Conservation (phyloP, 2,113 vertebrate genomes). For the Pygoscelis adeliae region DNA sequence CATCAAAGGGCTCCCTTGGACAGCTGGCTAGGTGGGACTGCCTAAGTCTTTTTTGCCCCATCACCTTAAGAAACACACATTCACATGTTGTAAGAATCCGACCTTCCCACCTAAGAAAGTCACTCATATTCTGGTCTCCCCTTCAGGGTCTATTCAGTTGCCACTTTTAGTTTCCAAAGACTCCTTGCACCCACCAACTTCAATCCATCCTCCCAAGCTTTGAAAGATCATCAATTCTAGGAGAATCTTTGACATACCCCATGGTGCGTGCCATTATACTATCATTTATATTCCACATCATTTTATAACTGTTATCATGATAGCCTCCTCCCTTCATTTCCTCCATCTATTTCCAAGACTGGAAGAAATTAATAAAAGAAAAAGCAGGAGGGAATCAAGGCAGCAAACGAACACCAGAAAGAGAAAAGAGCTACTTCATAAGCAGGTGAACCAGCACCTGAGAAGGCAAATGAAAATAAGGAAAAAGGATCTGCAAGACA, state of each 20-base stretch:
- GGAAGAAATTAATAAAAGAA: background rate
- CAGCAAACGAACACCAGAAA: background rate
- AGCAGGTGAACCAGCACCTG: background rate
- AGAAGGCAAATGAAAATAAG: background rate
- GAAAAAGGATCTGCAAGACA: background rate
- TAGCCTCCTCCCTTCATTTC: background rate
- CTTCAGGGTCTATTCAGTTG: background rate
- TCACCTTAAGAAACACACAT: background rate
- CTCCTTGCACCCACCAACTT: background rate
- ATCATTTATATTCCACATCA: background rate
- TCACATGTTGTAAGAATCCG: background rate
- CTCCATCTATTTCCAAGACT: background rate
- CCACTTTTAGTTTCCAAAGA: background rate
- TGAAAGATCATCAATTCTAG: background rate
- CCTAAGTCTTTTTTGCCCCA: background rate
- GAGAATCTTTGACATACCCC: background rate
- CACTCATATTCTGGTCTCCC: background rate
- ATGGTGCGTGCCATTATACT: fast-evolving
- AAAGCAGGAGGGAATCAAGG: background rate
- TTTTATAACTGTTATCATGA: background rate
- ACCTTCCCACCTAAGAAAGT: background rate
- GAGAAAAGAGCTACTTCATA: background rate
- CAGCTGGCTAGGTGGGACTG: background rate
- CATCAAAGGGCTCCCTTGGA: background rate
- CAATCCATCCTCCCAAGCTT: background rate